phyloP scores from a whole-genome alignment of 2,797 vertebrate species.

The Pseudochromis fuscus region DNA sequence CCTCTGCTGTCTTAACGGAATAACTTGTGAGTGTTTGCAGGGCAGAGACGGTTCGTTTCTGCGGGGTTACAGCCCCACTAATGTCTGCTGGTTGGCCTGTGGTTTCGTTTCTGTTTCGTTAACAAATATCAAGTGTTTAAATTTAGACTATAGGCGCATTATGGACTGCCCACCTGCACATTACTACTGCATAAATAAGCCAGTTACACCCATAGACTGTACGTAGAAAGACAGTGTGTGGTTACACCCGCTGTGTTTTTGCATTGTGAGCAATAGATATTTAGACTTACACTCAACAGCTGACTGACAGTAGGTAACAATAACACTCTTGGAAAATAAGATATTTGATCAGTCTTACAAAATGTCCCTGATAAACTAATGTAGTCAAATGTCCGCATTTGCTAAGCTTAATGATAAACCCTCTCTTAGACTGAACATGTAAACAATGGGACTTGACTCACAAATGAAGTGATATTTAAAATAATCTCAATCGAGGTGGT shows the following conservation, averaged over 20 bases:
- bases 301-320: too few relatives aligned
- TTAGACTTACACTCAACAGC: not conserved
- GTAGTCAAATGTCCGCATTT: not conserved
- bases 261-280: not conserved
- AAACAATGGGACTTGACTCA: not conserved
- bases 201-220: too few relatives aligned
- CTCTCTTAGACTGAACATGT: not conserved
- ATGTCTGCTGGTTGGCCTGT: not conserved
- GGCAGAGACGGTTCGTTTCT: constrained; percentile 8
- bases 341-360: not conserved
- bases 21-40: constrained; percentile 1
- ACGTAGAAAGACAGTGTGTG: too few relatives aligned
- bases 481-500: not conserved
- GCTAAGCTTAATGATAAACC: not conserved
- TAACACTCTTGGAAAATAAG: not conserved
- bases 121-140: not conserved
- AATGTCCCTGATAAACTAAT: not conserved
- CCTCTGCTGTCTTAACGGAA: not conserved
- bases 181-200: not conserved
- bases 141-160: not conserved
- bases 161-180: not conserved
- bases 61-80: not conserved
- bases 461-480: not conserved
- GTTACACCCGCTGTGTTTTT: too few relatives aligned
- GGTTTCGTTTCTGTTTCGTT: constrained; percentile 26